Conservation (phyloP, 2,888 invertebrate species). For the Torymus auratus region DNA sequence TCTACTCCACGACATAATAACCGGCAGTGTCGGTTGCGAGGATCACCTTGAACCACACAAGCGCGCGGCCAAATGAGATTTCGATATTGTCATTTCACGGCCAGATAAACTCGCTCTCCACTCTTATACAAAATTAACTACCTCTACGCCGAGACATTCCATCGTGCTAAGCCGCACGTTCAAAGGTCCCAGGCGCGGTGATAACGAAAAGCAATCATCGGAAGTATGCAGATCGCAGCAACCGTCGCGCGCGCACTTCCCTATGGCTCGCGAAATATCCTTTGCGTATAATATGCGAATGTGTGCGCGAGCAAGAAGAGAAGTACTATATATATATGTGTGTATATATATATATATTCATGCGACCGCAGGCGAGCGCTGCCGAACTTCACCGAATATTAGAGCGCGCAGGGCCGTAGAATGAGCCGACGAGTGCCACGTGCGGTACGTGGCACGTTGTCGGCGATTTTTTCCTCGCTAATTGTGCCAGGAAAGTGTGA, state of each 20-base stretch:
- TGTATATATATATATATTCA: constrained; percentile 12
- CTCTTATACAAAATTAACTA: too few relatives aligned
- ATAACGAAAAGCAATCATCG: constrained; percentile 24
- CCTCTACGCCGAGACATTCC: too few relatives aligned
- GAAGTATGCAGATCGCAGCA: constrained; percentile 2
- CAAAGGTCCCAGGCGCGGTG: constrained; percentile 6
- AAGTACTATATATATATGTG: not conserved
- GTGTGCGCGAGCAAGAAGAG: not conserved
- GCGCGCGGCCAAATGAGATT: not conserved
- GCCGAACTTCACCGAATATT: constrained; percentile 62
- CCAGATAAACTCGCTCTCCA: too few relatives aligned
- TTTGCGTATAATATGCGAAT: not conserved
- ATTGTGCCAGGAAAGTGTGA: too few relatives aligned
- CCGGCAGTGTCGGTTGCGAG: too few relatives aligned
- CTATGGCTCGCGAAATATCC: constrained; percentile 24
- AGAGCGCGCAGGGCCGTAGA: constrained; percentile 56
- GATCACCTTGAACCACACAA: too few relatives aligned
- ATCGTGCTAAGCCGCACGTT: not conserved
- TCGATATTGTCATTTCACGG: constrained; percentile 21
- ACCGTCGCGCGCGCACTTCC: too few relatives aligned
- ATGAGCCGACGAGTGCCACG: constrained; percentile 4
- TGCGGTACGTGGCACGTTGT: not conserved
- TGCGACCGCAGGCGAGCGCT: constrained; percentile 63
- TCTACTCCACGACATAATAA: too few relatives aligned
- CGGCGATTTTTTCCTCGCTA: too few relatives aligned